Evolutionary conservation across 2,888 invertebrate species (phyloP), one percentile per base, ranked within the genome.

Genomic region (Micoletzkya japonica): DNA sequence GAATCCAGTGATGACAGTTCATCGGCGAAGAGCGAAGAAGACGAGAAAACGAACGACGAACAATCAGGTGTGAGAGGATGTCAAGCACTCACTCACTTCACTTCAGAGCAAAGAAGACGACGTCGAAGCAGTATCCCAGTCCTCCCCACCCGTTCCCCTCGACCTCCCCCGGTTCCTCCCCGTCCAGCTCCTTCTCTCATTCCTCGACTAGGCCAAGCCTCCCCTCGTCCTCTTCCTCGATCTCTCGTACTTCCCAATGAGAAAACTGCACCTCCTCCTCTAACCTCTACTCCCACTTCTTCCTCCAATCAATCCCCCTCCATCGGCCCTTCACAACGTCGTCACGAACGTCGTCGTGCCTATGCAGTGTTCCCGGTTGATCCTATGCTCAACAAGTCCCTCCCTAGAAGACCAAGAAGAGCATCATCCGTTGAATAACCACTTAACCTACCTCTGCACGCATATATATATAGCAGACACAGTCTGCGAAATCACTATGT

Each of bases 361-460:
- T 81, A 81, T 61, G 77, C 79, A 0, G 81, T 82, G 7, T 82
- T 81, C 59, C 81, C 81, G 0, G 75, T 75, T 1, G 80, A 81
- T 64, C 74, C 77, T 4, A 78, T 76, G 70, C 73, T 82, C 59
- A 80, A 80, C 58, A 81, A 80, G 63, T 80, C 80, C 2, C 73
- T 81, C 2, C 80, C 80, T 17, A 66, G 81, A 20, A 49, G 78
- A 57, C 70, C 71, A 17, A 75, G 76, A 64, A 69, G 70, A 37
- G 58, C 70, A 2, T 24, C 59, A 14, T 2, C 59, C 20, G 44
- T 17, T 24, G 59, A 59, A 34, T 39, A 59, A 58, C 37, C n/a
- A 14, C 7, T 24, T 17, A 39, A 6, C 39, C 39, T 17, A 39
- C 17, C 39, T 10, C 17, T 39, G 17, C 17, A 6, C 39, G 7